A percentile compares a stretch with the other conserved stretches of the same genome.
phyloP scores from a whole-genome alignment of 2,797 vertebrate species.

The Coranthus polyacanthus region DNA sequence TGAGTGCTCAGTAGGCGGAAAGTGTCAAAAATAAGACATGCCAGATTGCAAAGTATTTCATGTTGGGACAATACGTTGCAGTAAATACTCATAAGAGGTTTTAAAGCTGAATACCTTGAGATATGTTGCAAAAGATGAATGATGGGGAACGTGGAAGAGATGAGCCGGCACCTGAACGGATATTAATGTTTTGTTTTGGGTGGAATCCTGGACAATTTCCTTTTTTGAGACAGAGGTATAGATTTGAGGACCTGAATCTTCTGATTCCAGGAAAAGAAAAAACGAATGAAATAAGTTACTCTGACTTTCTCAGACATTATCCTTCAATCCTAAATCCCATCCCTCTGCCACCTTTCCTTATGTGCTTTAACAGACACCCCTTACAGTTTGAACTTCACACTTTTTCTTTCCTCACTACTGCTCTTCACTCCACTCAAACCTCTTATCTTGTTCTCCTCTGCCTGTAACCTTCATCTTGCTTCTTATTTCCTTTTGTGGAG shows the following conservation, averaged over 20 bases:
- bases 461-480: conserved; percentile 4
- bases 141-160: not conserved
- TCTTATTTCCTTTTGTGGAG: not conserved
- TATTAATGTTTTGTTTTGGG: not conserved
- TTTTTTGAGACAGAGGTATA: not conserved
- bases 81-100: conserved; percentile 5
- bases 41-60: conserved; percentile 30
- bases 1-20: conserved; percentile 51
- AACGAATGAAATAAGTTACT: not conserved
- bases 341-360: not conserved
- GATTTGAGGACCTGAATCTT: not conserved
- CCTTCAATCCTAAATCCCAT: too few species aligned
- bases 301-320: not conserved
- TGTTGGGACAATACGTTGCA: conserved; percentile 17
- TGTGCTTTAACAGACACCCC: not conserved
- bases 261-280: not conserved
- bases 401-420: not conserved
- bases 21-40: conserved; percentile 33
- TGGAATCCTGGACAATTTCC: not conserved
- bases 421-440: not conserved
- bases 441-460: not conserved
- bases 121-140: not conserved
- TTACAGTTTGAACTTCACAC: conserved; percentile 4
- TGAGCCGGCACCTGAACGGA: not conserved
- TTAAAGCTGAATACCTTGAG: not conserved